These are phyloP conservation scores for Virgularia gustaviana DNA, from an alignment of 92 coral and sea anemone species.

Conservation along the genomic window DNA sequence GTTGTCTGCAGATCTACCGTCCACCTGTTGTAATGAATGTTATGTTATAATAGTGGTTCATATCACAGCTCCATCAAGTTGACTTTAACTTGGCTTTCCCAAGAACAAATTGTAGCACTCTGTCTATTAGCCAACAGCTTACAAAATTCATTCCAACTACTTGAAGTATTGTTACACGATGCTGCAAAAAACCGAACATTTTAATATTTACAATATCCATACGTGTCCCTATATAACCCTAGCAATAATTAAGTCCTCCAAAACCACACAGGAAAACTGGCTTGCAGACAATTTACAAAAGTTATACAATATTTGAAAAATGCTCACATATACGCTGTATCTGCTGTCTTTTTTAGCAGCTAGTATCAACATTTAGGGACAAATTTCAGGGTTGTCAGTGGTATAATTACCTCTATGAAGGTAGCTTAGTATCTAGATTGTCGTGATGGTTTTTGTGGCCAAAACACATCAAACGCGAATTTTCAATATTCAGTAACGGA, in stretches of 20 bases:
- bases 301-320: no score
- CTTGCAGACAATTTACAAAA: no score
- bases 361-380: no score
- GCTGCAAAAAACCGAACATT: constrained; percentile 41
- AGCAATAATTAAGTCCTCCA: neutral
- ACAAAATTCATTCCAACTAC: constrained; percentile 70
- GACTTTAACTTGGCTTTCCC: constrained; percentile 63
- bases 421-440: no score
- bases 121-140: constrained; percentile 70
- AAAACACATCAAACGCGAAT: no score
- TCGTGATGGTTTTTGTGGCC: no score
- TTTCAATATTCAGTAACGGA: no score
- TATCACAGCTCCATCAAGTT: neutral
- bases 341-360: no score
- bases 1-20: no score
- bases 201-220: neutral
- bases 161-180: constrained; percentile 77
- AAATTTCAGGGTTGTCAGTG: neutral
- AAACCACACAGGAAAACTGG: no score
- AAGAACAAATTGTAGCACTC: constrained; percentile 76
- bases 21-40: neutral
- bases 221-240: neutral
- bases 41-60: neutral
- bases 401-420: no score
- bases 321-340: no score